A percentile compares a stretch with the other conserved stretches of the same genome.
Evolutionary conservation across 2,888 invertebrate genomes (phyloP).

Genomic region (Microctonus hyperodae): DNA sequence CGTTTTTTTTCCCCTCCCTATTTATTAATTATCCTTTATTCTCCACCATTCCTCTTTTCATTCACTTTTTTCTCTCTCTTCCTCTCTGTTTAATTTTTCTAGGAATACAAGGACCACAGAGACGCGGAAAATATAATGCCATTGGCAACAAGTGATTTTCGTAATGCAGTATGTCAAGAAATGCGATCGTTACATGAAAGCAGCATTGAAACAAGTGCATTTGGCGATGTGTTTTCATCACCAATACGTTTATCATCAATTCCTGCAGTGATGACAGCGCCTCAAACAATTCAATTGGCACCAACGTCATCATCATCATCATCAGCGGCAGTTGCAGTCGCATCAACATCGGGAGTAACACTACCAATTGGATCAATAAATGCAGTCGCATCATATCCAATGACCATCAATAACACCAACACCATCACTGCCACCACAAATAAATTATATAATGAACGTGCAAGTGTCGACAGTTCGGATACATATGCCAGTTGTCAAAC

Average conservation of each 20-base stretch:
- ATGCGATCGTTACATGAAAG: constrained; percentile 73
- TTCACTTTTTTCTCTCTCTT: neutral
- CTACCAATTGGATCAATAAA: neutral
- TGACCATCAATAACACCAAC: no score
- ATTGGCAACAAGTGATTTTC: constrained; percentile 83
- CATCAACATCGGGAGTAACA: neutral
- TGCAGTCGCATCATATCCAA: neutral
- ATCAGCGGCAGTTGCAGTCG: neutral
- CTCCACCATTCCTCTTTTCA: neutral
- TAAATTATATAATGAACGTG: constrained; percentile 60
- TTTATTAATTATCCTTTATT: no score
- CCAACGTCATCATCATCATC: neutral
- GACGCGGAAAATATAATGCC: constrained; percentile 91
- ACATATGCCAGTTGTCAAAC: constrained; percentile 97
- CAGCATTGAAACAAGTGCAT: constrained; percentile 63
- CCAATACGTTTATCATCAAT: constrained; percentile 28
- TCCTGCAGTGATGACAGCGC: constrained; percentile 42
- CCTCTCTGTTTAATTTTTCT: constrained; percentile 53
- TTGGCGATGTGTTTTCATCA: constrained; percentile 43
- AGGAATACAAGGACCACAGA: constrained; percentile 91
- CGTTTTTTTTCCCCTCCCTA: neutral
- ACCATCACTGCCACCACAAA: constrained; percentile 36
- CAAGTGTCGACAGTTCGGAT: constrained; percentile 79
- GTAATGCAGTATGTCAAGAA: constrained; percentile 83
- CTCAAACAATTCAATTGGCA: constrained; percentile 20